Evolutionary conservation across 2,888 invertebrate species (phyloP).

Genomic region (Podotricha telesiphe): DNA sequence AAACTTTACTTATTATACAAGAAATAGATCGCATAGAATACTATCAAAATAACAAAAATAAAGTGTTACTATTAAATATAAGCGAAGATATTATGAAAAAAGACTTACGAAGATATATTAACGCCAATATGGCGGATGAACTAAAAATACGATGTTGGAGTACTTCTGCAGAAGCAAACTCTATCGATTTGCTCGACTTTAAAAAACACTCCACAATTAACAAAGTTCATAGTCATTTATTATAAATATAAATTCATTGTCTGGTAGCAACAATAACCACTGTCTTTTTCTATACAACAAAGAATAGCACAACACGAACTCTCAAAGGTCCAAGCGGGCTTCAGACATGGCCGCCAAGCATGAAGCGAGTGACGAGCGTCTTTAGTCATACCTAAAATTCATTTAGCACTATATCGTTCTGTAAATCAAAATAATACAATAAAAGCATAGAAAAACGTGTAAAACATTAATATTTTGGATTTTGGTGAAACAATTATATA

Average conservation of each 20-base stretch:
- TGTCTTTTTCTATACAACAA: conserved; percentile 74
- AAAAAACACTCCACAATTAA: conserved; percentile 73
- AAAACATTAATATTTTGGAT: conserved; percentile 68
- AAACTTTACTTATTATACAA: conserved; percentile 60
- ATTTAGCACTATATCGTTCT: conserved; percentile 62
- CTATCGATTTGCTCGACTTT: conserved; percentile 70
- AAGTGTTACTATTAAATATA: conserved; percentile 64
- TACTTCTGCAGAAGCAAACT: conserved; percentile 75
- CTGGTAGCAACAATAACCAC: conserved; percentile 69
- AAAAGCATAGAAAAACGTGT: conserved; percentile 65
- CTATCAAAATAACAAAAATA: conserved; percentile 72
- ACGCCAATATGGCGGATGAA: conserved; percentile 89
- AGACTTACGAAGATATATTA: conserved; percentile 84
- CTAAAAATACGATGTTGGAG: conserved; percentile 83
- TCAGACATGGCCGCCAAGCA: conserved; percentile 83
- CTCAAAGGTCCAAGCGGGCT: conserved; percentile 77
- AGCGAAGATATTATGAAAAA: conserved; percentile 78
- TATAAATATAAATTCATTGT: conserved; percentile 68
- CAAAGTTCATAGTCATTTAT: conserved; percentile 67
- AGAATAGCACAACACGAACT: conserved; percentile 83
- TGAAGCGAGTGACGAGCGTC: conserved; percentile 73
- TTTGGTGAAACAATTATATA: conserved; percentile 68
- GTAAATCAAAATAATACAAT: conserved; percentile 76
- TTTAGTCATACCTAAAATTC: conserved; percentile 65
- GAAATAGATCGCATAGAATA: conserved; percentile 79